phyloP scores from a whole-genome alignment of 2,888 invertebrate genomes.

The Bellardia pandia region DNA sequence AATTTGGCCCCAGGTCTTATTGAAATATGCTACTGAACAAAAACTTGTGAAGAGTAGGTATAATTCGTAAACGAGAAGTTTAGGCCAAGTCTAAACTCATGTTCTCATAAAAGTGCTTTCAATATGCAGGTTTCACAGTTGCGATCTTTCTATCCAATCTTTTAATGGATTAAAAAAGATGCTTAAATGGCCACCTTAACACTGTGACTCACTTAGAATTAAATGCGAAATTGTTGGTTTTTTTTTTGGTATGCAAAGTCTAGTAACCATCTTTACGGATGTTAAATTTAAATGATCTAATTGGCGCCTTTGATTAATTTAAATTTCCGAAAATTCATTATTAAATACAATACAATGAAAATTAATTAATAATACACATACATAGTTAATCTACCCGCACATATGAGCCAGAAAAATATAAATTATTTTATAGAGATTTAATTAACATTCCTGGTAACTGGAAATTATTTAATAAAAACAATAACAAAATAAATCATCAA shows the following conservation, averaged over 20 bases:
- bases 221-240: constrained; percentile 1
- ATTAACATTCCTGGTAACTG: constrained; percentile 4
- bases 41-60: no score
- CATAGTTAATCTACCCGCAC: not conserved
- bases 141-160: no score
- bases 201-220: constrained; percentile 52
- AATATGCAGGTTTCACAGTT: no score
- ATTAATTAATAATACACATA: constrained; percentile 5
- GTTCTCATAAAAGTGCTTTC: no score
- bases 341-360: constrained; percentile 7
- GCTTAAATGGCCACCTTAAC: constrained; percentile 42
- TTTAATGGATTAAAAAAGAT: no score
- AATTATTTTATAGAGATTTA: not conserved
- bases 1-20: no score
- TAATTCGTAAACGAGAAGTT: no score
- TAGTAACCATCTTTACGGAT: not conserved
- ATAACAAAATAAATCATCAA: constrained; percentile 18
- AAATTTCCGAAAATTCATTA: constrained; percentile 43
- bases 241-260: not conserved
- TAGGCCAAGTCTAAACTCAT: no score
- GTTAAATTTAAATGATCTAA: constrained; percentile 46
- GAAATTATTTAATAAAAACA: not conserved
- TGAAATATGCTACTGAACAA: no score
- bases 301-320: constrained; percentile 47
- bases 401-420: constrained; percentile 2